Evolutionary conservation across 2,797 vertebrate genomes (phyloP).

Genomic region (Microctenopoma stevenorrisi): DNA sequence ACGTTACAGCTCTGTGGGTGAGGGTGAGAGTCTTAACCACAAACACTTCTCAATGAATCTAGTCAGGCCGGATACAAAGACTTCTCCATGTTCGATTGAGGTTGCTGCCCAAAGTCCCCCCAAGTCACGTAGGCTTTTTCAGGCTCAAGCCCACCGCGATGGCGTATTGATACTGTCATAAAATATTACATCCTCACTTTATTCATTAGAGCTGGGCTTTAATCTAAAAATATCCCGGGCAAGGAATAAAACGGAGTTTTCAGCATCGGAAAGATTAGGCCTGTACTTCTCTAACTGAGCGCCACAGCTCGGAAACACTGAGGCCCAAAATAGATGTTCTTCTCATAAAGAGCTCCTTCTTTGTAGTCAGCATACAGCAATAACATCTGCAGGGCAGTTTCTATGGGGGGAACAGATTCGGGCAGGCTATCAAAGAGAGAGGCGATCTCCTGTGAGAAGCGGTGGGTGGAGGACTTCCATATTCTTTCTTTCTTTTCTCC

Average conservation of each 20-base stretch:
- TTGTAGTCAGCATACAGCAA: conserved; percentile 86
- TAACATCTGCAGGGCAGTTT: conserved; percentile 90
- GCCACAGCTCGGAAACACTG: conserved; percentile 80
- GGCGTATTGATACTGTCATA: conserved; percentile 81
- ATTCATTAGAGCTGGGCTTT: conserved; percentile 82
- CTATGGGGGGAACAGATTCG: conserved; percentile 83
- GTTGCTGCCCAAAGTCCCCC: conserved; percentile 29
- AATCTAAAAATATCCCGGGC: conserved; percentile 86
- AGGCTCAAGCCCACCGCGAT: conserved; percentile 55
- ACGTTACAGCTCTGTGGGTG: conserved; percentile 67
- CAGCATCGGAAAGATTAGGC: conserved; percentile 74
- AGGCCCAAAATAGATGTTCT: conserved; percentile 84
- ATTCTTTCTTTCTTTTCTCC: conserved; percentile 53
- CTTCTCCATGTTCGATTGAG: conserved; percentile 48
- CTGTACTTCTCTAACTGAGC: conserved; percentile 75
- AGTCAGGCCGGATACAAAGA: conserved; percentile 56
- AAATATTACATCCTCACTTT: conserved; percentile 83
- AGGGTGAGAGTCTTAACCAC: conserved; percentile 50
- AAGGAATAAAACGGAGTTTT: conserved; percentile 83
- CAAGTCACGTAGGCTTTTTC: conserved; percentile 55
- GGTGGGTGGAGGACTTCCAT: conserved; percentile 82
- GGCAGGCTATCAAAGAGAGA: conserved; percentile 88
- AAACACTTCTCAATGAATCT: conserved; percentile 58
- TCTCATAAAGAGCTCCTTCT: conserved; percentile 88
- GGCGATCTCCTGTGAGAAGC: conserved; percentile 83